Evolutionary conservation across 2,888 invertebrate genomes (phyloP).

Genomic region (Cactoblastis cactorum): DNA sequence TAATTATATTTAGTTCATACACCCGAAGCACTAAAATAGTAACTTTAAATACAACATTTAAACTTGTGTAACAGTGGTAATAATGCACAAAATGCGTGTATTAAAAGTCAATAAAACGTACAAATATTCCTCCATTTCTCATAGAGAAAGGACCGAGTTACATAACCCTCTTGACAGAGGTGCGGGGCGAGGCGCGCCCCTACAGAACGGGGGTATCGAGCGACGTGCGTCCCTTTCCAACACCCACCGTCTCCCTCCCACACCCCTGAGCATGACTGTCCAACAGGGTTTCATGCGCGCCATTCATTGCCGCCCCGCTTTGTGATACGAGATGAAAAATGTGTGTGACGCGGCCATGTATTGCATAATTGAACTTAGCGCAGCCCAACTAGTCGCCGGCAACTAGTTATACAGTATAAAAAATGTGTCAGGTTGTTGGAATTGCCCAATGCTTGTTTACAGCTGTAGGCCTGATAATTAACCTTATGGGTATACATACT

Average conservation of each 20-base stretch:
- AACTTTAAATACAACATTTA: too few species aligned
- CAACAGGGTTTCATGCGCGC: conserved; percentile 34
- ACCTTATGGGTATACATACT: too few species aligned
- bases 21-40: too few species aligned
- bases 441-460: neutral
- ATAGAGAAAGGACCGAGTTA: conserved; percentile 42
- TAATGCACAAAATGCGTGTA: conserved; percentile 33
- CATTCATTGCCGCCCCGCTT: conserved; percentile 40
- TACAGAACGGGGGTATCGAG: conserved; percentile 55
- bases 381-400: conserved; percentile 26
- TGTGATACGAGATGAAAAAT: conserved; percentile 33
- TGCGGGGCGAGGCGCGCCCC: conserved; percentile 44
- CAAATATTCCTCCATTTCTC: conserved; percentile 42
- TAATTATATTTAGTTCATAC: too few species aligned
- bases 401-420: conserved; percentile 22
- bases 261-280: conserved; percentile 24
- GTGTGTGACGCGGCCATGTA: conserved; percentile 40
- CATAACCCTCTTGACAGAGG: conserved; percentile 37
- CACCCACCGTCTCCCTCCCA: conserved; percentile 28
- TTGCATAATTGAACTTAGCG: conserved; percentile 30
- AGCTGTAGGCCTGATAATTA: too few species aligned
- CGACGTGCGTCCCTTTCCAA: conserved; percentile 40
- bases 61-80: neutral
- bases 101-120: conserved; percentile 47
- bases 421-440: conserved; percentile 18